These are phyloP conservation scores for Meiosimyza decipiens DNA, from an alignment of 2,888 invertebrate genomes.

Conservation along the genomic window DNA sequence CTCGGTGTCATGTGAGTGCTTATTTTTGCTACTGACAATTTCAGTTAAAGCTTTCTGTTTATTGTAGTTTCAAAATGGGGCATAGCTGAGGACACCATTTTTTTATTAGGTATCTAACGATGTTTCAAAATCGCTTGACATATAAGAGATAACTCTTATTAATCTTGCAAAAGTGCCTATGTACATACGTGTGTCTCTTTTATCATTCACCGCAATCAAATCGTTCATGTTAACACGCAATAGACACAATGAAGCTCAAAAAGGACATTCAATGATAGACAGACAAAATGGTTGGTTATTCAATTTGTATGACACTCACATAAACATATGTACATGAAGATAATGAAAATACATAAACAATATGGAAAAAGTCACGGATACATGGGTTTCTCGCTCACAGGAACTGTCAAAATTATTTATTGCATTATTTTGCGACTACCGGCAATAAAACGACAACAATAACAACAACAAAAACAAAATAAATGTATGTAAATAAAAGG, in stretches of 20 bases:
- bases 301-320: conserved; percentile 25
- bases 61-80: no score
- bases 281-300: conserved; percentile 35
- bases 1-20: no score
- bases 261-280: conserved; percentile 6
- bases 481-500: conserved; percentile 10
- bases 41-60: no score
- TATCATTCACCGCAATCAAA: conserved; percentile 24
- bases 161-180: no score
- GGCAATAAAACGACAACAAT: conserved; percentile 28
- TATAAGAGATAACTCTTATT: no score
- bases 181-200: no score
- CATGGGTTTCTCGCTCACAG: conserved; percentile 25
- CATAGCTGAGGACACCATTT: no score
- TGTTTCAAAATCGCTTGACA: no score
- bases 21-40: no score
- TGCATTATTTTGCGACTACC: conserved; percentile 48
- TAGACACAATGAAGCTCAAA: not conserved
- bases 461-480: conserved; percentile 24
- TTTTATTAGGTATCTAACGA: no score
- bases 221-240: conserved; percentile 33
- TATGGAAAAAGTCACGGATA: conserved; percentile 22
- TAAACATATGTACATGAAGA: not conserved
- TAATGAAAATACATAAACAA: conserved; percentile 24
- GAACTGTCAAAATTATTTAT: conserved; percentile 55